Evolutionary conservation across 2,113 vertebrate genomes (phyloP).

Genomic region (Protobothrops flavoviridis): DNA sequence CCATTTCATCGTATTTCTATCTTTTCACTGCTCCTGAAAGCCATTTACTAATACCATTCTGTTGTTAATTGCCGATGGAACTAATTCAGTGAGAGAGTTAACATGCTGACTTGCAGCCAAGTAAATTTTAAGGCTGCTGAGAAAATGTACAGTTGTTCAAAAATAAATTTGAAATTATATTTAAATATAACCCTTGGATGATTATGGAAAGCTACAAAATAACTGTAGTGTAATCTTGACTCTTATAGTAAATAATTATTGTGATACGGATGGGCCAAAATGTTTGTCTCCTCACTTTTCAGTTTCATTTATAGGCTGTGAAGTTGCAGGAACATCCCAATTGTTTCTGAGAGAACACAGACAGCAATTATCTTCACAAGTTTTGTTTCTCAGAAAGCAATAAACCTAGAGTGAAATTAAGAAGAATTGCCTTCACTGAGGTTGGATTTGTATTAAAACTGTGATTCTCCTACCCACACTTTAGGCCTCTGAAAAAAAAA

Average conservation of each 20-base stretch:
- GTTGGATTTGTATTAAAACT: neutral
- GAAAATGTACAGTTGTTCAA: constrained; percentile 20
- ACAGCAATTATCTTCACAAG: neutral
- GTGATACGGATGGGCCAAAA: neutral
- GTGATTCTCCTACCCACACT: neutral
- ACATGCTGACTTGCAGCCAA: neutral
- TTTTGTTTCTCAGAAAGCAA: neutral
- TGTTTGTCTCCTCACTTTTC: neutral
- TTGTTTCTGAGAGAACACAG: neutral
- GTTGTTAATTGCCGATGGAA: constrained; percentile 10
- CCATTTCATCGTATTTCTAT: constrained; percentile 23
- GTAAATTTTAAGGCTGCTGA: constrained; percentile 6
- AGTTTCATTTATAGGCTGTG: neutral
- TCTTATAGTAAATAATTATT: neutral
- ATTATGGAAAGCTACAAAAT: neutral
- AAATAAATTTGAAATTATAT: neutral
- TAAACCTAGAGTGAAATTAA: neutral
- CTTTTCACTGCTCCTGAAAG: constrained; percentile 25
- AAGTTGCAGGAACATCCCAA: neutral
- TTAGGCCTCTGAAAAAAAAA: neutral
- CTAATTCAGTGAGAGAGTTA: constrained; percentile 26
- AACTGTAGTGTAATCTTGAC: constrained; percentile 5
- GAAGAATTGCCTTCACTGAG: neutral
- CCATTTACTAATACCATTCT: constrained; percentile 25
- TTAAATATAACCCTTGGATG: neutral